These are phyloP conservation scores for Lasioglossum vierecki DNA, from an alignment of 2,888 invertebrate genomes.

Conservation along the genomic window DNA sequence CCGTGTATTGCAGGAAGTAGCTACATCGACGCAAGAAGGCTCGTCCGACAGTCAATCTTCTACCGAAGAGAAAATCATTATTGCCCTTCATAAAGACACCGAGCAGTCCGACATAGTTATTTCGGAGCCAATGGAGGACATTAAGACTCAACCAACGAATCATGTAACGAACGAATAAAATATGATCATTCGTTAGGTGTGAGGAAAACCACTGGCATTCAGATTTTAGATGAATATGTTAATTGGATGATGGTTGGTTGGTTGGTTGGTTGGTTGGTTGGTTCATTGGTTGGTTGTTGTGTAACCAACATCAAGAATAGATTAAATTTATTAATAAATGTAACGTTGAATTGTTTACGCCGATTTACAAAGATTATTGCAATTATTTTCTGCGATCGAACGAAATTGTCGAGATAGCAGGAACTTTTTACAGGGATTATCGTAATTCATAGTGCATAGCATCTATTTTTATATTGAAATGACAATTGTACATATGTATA, in stretches of 20 bases:
- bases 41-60: conserved; percentile 90
- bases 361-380: conserved; percentile 43
- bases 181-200: background rate
- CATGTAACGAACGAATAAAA: conserved; percentile 79
- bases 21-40: conserved; percentile 90
- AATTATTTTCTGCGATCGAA: conserved; percentile 45
- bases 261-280: conserved; percentile 33
- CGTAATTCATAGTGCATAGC: conserved; percentile 47
- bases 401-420: background rate
- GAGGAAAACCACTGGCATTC: too few species aligned
- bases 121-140: conserved; percentile 76
- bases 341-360: conserved; percentile 47
- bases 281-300: conserved; percentile 28
- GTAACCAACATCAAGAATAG: conserved; percentile 32
- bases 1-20: conserved; percentile 86
- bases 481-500: conserved; percentile 76
- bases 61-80: conserved; percentile 91
- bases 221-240: conserved; percentile 28
- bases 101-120: conserved; percentile 85
- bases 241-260: conserved; percentile 34
- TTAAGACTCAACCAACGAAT: conserved; percentile 77
- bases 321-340: conserved; percentile 39
- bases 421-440: conserved; percentile 70
- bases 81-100: conserved; percentile 88
- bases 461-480: conserved; percentile 79